phyloP scores from a whole-genome alignment of 1,140 invertebrate species.

The Lepeophtheirus salmonis region DNA sequence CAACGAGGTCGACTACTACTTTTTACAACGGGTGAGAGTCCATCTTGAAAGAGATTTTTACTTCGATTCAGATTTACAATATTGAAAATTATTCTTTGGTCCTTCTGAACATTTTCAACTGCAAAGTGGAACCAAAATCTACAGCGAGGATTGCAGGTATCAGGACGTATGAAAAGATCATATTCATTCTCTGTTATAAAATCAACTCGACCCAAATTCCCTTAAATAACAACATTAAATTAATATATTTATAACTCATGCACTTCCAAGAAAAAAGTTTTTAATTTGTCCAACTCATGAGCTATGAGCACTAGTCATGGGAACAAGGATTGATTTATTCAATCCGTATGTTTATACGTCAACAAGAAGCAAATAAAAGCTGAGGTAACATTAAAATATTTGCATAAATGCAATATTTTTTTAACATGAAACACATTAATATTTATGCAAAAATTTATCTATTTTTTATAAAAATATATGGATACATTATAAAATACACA shows the following conservation, averaged over 20 bases:
- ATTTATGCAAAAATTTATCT: neutral
- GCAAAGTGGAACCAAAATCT: conserved; percentile 96
- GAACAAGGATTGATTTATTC: no score
- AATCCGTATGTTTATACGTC: no score
- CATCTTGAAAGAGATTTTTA: conserved; percentile 63
- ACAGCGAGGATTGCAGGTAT: conserved; percentile 79
- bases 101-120: conserved; percentile 79
- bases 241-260: neutral
- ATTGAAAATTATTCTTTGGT: conserved; percentile 88
- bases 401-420: no score
- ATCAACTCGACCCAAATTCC: conserved; percentile 85
- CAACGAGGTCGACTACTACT: conserved; percentile 75
- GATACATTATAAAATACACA: neutral
- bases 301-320: no score
- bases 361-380: no score
- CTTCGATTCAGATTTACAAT: conserved; percentile 89
- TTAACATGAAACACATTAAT: no score
- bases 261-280: neutral
- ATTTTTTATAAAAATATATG: neutral
- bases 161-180: conserved; percentile 84
- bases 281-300: no score
- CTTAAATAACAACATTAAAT: conserved; percentile 31
- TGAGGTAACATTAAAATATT: no score
- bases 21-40: conserved; percentile 82
- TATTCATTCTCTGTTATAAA: conserved; percentile 84